Evolutionary conservation across 2,113 vertebrate species (phyloP).

Genomic region (Chunga burmeisteri): DNA sequence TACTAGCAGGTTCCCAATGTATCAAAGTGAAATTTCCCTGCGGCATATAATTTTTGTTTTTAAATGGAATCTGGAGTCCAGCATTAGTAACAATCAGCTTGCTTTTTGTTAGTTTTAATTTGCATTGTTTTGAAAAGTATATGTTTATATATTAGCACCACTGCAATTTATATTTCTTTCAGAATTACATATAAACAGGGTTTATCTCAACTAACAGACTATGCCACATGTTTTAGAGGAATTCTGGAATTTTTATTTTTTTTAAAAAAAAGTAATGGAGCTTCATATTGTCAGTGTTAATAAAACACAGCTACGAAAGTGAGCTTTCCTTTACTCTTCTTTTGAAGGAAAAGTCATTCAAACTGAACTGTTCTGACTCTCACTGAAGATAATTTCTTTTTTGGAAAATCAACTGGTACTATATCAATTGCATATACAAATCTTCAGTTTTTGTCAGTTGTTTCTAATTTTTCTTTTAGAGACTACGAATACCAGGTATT

Average conservation of each 20-base stretch:
- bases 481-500: background rate
- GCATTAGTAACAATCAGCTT: background rate
- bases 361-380: background rate
- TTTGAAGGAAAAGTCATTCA: background rate
- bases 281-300: background rate
- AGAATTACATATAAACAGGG: background rate
- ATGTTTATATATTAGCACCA: background rate
- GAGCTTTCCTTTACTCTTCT: background rate
- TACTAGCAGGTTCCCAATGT: background rate
- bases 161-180: background rate
- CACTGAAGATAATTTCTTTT: background rate
- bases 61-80: background rate
- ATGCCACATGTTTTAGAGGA: background rate
- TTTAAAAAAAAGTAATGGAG: background rate
- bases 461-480: background rate
- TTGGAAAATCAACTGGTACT: background rate
- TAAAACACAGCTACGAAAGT: accelerated
- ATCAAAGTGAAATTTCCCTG: background rate
- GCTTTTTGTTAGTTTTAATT: background rate
- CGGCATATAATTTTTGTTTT: background rate
- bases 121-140: background rate
- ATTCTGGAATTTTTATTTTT: background rate
- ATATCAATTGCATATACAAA: background rate
- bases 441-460: background rate
- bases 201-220: background rate